These are phyloP conservation scores for Bothrops jararaca DNA, from an alignment of 2,113 vertebrate species.

Conservation along the genomic window DNA sequence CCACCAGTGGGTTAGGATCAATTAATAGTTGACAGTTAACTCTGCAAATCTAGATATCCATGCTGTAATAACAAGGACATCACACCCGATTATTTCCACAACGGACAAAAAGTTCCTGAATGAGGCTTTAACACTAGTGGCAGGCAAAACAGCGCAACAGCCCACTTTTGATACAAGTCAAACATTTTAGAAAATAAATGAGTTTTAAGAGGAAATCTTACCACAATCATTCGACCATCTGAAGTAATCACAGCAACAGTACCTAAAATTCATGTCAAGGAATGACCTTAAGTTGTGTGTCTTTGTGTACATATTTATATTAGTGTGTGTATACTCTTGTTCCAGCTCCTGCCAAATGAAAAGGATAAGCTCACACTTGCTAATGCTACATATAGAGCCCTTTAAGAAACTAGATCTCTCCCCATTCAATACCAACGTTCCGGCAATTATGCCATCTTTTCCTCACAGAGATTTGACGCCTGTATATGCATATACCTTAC, in stretches of 20 bases:
- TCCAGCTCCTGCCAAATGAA: not conserved
- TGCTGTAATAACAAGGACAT: not conserved
- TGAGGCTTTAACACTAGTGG: not conserved
- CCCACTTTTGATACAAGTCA: not conserved
- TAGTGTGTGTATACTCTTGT: not conserved
- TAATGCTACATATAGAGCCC: not conserved
- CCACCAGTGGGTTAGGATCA: not conserved
- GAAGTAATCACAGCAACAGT: conserved; percentile 96
- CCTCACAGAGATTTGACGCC: not conserved
- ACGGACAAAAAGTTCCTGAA: not conserved
- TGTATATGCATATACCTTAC: not conserved
- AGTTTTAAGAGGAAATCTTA: conserved; percentile 64
- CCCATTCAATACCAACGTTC: not conserved
- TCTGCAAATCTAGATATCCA: not conserved
- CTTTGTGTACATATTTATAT: not conserved
- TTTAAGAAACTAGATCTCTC: not conserved
- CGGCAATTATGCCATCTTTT: not conserved
- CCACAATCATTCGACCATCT: conserved; percentile 98
- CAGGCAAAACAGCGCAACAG: not conserved
- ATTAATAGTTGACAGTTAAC: not conserved
- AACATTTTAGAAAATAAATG: not conserved
- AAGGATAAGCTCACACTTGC: not conserved
- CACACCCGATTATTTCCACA: not conserved
- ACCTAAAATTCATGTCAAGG: conserved; percentile 78
- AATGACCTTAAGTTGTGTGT: conserved; percentile 24